Evolutionary conservation across 1,140 invertebrate genomes (phyloP), one percentile per base, ranked within the genome.

Genomic region (Drosophila ercepeae): DNA sequence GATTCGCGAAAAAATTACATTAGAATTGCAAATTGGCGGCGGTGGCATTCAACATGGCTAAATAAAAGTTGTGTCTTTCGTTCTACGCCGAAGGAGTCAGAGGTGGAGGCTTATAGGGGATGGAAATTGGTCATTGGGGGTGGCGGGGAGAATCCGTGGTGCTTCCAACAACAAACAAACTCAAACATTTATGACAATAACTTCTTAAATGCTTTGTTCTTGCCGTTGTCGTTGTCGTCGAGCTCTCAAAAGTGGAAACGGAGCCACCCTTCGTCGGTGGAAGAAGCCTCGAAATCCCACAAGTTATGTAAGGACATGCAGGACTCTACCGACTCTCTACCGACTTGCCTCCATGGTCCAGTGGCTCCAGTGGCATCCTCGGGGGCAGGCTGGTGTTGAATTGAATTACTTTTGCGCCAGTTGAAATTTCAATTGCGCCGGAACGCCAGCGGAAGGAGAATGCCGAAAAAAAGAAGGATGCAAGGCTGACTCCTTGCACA

Each of bases 111-210:
- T 61, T 65, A 21, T 60, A 9, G 3, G 4, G 14, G 9, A 1
- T 18, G 21, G 29, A 1, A 13, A 42, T 1, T 11, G 27, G 29
- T n/a, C 1, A 16, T 11, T 21, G 39, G 27, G 14, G 11, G 14
- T 4, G 41, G 29, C 16, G 32, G 8, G 25, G 25, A 42, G 39
- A 42, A 18, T 42, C 39, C 39, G 18, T 42, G 8, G 21, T 16
- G 48, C 19, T 34, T 58, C 29, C 67, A 48, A 61, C 52, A 74
- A 63, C 70, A 86, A 86, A 77, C 68, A 86, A 81, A 88, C 82
- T 86, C 68, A 88, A 86, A 86, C 82, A 88, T 86, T 86, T 86
- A 86, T 86, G 82, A 88, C 82, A 86, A 86, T 86, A 86, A 86
- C 82, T 86, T 86, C 82, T 86, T 86, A 86, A 86, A 86, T 86